phyloP scores from a whole-genome alignment of 2,113 vertebrate genomes.

The Semnornis frantzii region DNA sequence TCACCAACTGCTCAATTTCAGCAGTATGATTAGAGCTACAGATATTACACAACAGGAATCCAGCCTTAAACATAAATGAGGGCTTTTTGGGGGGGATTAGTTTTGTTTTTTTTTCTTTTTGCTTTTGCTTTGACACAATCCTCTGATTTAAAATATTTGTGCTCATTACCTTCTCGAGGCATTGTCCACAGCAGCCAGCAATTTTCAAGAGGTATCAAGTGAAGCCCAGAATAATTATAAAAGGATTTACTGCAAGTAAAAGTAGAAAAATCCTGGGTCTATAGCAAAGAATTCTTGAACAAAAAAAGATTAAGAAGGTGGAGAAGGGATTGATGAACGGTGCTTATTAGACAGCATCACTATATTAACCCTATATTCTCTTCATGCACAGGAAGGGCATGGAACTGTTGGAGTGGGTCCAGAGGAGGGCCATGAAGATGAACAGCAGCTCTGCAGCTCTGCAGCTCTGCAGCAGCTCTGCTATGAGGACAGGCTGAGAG shows the following conservation, averaged over 20 bases:
- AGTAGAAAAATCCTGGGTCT: not conserved
- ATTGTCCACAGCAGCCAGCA: not conserved
- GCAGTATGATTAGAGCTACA: not conserved
- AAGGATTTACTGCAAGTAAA: not conserved
- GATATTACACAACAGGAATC: not conserved
- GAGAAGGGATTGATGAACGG: not conserved
- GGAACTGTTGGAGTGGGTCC: no score
- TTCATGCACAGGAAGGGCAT: not conserved
- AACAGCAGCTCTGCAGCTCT: no score
- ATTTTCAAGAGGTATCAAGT: not conserved
- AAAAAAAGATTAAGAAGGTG: not conserved
- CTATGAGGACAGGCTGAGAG: no score
- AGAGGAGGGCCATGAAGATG: no score
- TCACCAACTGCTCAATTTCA: not conserved
- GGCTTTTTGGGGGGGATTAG: no score
- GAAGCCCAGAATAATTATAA: not conserved
- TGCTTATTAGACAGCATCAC: not conserved
- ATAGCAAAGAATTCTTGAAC: not conserved
- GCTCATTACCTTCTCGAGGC: not conserved
- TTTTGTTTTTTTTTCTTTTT: no score
- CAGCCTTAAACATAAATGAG: not conserved
- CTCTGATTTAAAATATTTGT: conserved; percentile 4
- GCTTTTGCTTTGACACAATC: not conserved
- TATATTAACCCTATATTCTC: not conserved
- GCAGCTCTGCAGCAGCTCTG: no score